Percentiles rank a stretch among this genome's conserved stretches.
These are phyloP conservation scores for Lasioglossum pauxillum DNA, from an alignment of 2,888 invertebrate species.

Conservation along the genomic window DNA sequence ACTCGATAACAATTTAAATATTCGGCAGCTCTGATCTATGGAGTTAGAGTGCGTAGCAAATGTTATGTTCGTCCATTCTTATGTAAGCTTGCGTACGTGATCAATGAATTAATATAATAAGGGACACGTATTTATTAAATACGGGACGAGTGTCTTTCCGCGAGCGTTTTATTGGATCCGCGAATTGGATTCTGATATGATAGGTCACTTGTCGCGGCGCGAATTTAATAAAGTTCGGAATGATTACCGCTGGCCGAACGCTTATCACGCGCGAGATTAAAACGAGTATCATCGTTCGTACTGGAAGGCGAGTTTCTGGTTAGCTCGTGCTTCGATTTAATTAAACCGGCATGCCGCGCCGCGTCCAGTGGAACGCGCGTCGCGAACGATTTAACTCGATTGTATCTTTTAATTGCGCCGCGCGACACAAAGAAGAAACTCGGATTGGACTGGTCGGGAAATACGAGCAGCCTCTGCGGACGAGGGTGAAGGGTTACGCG, in stretches of 20 bases:
- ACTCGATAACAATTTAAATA: background rate
- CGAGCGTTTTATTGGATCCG: background rate
- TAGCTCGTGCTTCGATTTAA: slow-evolving; percentile 30
- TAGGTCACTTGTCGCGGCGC: background rate
- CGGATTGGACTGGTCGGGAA: slow-evolving; percentile 14
- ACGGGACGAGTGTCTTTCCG: background rate
- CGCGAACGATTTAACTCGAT: slow-evolving; percentile 48
- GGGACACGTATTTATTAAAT: background rate
- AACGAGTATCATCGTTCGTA: background rate
- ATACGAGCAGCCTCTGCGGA: background rate
- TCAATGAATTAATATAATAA: background rate
- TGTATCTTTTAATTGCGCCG: slow-evolving; percentile 47
- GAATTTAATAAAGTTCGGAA: background rate
- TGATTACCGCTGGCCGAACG: background rate
- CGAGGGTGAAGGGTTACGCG: background rate
- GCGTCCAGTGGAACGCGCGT: slow-evolving; percentile 13
- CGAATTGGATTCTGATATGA: background rate
- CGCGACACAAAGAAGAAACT: slow-evolving; percentile 26
- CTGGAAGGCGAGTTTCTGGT: slow-evolving; percentile 6
- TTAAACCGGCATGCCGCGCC: slow-evolving; percentile 1
- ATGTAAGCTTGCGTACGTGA: background rate
- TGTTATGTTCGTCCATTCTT: no score
- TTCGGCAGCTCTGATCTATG: background rate
- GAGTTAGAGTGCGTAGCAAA: background rate
- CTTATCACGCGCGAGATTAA: background rate